Evolutionary conservation across 1,140 invertebrate species (phyloP).

Genomic region (Panulirus ornatus): DNA sequence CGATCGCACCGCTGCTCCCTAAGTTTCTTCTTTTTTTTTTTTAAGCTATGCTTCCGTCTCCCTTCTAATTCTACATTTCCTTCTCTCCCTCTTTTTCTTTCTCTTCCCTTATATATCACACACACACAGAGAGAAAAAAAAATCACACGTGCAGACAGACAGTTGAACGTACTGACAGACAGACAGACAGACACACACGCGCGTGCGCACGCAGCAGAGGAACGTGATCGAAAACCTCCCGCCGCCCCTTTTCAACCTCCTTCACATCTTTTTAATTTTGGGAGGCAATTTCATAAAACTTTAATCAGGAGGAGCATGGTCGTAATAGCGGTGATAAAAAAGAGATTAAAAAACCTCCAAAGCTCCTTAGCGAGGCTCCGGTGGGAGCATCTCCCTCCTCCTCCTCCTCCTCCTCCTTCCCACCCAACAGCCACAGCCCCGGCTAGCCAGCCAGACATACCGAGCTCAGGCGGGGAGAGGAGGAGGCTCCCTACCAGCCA

Average conservation of each 20-base stretch:
- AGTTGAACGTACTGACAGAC: not conserved
- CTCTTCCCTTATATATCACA: not conserved
- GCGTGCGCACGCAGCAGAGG: not conserved
- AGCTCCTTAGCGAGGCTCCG: not conserved
- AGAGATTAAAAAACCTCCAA: not conserved
- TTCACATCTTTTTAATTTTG: constrained; percentile 1
- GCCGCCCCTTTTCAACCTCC: not conserved
- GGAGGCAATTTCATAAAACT: constrained; percentile 20
- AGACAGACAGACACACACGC: not conserved
- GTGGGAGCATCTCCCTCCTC: not conserved
- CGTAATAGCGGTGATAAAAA: not conserved
- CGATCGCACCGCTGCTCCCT: too few relatives aligned
- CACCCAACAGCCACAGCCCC: not conserved
- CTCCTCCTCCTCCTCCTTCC: too few relatives aligned
- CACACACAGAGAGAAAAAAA: not conserved
- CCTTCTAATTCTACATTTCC: too few relatives aligned
- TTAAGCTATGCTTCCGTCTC: too few relatives aligned
- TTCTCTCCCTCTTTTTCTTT: too few relatives aligned
- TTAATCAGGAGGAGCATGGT: not conserved
- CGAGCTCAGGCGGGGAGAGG: too few relatives aligned
- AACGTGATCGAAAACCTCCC: not conserved
- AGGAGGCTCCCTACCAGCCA: too few relatives aligned
- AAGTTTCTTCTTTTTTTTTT: too few relatives aligned
- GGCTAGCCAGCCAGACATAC: too few relatives aligned
- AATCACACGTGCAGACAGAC: not conserved